These are phyloP conservation scores for Axinella damicornis DNA, from an alignment of 37 sponge, comb jelly and placozoan species.

Conservation along the genomic window DNA sequence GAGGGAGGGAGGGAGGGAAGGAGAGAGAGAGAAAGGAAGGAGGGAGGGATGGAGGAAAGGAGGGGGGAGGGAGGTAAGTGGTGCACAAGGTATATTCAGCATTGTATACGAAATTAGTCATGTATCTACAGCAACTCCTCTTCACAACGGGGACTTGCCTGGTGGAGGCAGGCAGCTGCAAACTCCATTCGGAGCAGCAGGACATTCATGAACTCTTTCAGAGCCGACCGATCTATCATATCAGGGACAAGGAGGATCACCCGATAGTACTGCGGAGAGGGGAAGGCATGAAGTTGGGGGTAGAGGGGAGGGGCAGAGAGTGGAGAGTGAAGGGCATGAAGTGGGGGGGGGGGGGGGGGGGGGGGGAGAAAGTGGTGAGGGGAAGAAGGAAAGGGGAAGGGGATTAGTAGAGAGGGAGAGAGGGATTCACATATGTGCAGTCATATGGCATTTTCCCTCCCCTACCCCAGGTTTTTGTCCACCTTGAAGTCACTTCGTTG, in stretches of 20 bases:
- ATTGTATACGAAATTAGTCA: no score
- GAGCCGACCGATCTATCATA: conserved; percentile 45
- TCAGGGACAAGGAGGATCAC: conserved; percentile 82
- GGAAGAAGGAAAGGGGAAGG: neutral
- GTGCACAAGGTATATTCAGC: no score
- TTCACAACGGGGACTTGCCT: conserved; percentile 49
- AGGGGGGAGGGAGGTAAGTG: no score
- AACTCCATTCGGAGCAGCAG: conserved; percentile 78
- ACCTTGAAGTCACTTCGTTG: conserved; percentile 76
- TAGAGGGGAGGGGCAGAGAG: conserved; percentile 1
- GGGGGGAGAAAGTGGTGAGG: neutral
- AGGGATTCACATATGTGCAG: no score
- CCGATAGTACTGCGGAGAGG: conserved; percentile 44
- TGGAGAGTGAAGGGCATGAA: neutral
- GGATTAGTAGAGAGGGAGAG: neutral
- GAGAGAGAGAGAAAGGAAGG: no score
- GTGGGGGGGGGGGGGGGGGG: neutral
- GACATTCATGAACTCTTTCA: conserved; percentile 79
- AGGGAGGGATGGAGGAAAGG: no score
- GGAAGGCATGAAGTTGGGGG: neutral
- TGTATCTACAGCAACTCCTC: no score
- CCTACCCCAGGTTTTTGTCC: no score
- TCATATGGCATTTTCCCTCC: no score
- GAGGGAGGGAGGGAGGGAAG: no score
- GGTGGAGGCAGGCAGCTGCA: conserved; percentile 79